Percentiles rank a stretch among this genome's conserved stretches.
Conservation (phyloP, 1,140 invertebrate species). For the Psilanteris sp. region DNA sequence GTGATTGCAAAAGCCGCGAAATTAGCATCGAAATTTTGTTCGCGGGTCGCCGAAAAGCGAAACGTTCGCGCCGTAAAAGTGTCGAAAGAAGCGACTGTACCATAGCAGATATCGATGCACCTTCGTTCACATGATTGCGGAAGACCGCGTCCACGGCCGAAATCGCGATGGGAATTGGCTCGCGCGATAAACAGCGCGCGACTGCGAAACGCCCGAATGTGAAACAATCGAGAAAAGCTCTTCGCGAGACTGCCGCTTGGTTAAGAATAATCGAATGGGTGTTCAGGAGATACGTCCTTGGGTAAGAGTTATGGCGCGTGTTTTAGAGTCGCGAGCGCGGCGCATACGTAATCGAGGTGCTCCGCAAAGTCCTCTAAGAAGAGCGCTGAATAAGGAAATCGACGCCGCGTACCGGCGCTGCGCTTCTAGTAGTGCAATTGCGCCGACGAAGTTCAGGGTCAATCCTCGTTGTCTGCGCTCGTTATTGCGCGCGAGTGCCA, state of each 20-base stretch:
- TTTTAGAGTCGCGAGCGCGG: conserved; percentile 51
- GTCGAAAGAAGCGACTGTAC: background rate
- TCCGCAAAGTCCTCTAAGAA: conserved; percentile 66
- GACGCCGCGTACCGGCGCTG: conserved; percentile 48
- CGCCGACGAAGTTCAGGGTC: conserved; percentile 75
- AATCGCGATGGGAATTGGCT: background rate
- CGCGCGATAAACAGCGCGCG: conserved; percentile 13
- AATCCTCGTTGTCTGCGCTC: conserved; percentile 62
- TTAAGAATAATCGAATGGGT: conserved; percentile 39
- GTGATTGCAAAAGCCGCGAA: too few relatives aligned
- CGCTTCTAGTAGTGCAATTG: conserved; percentile 51
- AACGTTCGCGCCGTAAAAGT: too few relatives aligned
- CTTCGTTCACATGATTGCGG: conserved; percentile 21
- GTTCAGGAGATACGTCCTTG: conserved; percentile 61
- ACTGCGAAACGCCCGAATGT: conserved; percentile 30
- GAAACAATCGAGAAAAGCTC: conserved; percentile 54
- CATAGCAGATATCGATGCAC: conserved; percentile 33
- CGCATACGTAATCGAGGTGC: conserved; percentile 66
- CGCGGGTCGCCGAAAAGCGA: too few relatives aligned
- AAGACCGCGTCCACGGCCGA: conserved; percentile 7
- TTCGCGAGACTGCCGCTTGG: conserved; percentile 27
- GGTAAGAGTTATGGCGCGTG: conserved; percentile 65
- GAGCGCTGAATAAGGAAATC: conserved; percentile 77
- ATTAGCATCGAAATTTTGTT: too few relatives aligned
- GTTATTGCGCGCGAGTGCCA: conserved; percentile 65